Evolutionary conservation across 1,140 invertebrate species (phyloP).

Genomic region (Mizuhopecten yessoensis): DNA sequence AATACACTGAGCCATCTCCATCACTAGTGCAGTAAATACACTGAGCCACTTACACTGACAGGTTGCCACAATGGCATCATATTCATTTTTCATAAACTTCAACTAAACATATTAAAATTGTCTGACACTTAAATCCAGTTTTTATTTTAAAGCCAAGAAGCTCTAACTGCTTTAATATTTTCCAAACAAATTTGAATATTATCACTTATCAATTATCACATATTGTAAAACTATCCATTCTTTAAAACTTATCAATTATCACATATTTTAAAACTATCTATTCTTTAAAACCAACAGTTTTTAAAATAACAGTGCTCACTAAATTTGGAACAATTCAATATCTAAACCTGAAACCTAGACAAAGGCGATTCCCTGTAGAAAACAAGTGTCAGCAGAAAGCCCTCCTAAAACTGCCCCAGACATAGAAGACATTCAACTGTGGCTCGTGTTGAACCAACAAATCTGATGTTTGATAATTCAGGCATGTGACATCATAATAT

Average conservation of each 20-base stretch:
- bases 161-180: too few relatives aligned
- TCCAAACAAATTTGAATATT: neutral
- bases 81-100: too few relatives aligned
- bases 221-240: neutral
- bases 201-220: neutral
- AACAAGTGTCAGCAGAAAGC: neutral
- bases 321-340: neutral
- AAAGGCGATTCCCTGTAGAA: neutral
- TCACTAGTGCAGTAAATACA: too few relatives aligned
- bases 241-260: neutral
- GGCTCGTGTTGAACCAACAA: neutral
- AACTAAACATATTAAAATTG: too few relatives aligned
- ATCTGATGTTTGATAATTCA: neutral
- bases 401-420: neutral
- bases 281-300: neutral
- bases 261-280: neutral
- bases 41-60: too few relatives aligned
- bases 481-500: neutral
- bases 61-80: too few relatives aligned
- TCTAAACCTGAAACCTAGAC: neutral
- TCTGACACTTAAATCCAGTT: too few relatives aligned
- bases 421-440: conserved; percentile 8
- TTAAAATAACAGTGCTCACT: neutral
- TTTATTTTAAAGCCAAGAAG: too few relatives aligned
- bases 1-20: too few relatives aligned